Base-by-base conservation (phyloP, 53 echinoderm and acorn worm species). In the Stichopus horrens region DNA sequence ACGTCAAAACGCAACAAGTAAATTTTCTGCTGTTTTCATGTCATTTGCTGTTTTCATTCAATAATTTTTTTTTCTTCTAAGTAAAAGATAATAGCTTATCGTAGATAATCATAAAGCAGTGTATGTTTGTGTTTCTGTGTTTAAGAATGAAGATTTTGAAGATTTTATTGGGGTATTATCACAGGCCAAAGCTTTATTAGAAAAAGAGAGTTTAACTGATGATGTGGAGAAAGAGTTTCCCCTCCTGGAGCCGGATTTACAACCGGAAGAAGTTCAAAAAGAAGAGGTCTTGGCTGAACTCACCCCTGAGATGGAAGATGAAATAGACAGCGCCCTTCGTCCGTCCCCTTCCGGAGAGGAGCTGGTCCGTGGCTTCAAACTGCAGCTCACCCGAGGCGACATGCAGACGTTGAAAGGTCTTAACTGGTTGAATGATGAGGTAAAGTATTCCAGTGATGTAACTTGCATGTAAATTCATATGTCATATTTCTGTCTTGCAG, bases 401-500 rank as follows among this genome's bases (percentile, higher is more conserved):
- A 93, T 97, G 77, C 93, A 96, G 75, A 97, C 97, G 2, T 86
- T 97, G 22, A 86, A 86, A 57, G 94, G 96, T 21, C 88, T 97
- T 23, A 97, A 97, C 86, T 97, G 97, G 97, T 89, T 97, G 18
- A 97, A 97, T 58, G 97, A 97, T 83, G 97, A 97, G 95, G 97
- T 97, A 76, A 9, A 52, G 51, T 67, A 67, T 37, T 0, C 0
- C 2, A 37, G 37, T 37, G 37, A 37, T 37, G 0, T 37, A 37
- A 37, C 37, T 1, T 37, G 2, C 37, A 37, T 37, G 0, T 37
- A 37, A 37, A 0, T 1, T 37, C 0, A 0, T 37, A 37, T 1
- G 37, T 37, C 37, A 37, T 37, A 37, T 37, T 37, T 37, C 0
- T 37, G 37, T 37, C 37, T 37, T 37, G 37, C 2, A 1, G 37